Evolutionary conservation across 1,140 invertebrate genomes (phyloP).

Genomic region (Temnothorax longispinosus): DNA sequence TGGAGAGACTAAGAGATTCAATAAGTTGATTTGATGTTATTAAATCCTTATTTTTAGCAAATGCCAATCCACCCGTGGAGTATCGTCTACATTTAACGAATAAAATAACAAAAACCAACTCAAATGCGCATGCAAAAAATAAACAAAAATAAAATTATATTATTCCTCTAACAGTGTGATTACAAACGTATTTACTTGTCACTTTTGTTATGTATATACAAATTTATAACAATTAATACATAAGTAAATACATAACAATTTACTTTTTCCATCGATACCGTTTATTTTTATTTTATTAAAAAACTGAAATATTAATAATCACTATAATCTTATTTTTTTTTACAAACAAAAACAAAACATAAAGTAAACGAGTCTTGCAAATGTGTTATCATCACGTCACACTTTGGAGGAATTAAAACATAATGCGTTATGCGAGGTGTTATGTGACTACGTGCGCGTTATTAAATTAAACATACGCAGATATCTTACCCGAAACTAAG

Average conservation of each 20-base stretch:
- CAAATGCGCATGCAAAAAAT: conserved; percentile 47
- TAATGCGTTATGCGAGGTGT: neutral
- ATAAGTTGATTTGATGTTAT: conserved; percentile 82
- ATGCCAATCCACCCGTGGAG: conserved; percentile 81
- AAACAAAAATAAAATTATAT: conserved; percentile 35
- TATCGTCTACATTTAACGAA: conserved; percentile 80
- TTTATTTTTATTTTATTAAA: neutral
- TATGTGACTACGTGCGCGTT: conserved; percentile 15
- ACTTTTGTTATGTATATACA: neutral
- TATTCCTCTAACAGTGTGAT: conserved; percentile 21
- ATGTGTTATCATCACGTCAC: neutral
- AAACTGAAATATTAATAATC: neutral
- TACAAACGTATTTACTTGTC: neutral
- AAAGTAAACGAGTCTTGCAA: neutral
- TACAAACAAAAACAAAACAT: neutral
- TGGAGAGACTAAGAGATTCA: conserved; percentile 83
- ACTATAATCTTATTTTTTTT: neutral
- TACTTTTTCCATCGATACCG: neutral
- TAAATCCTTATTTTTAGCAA: conserved; percentile 83
- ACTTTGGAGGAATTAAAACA: conserved; percentile 24
- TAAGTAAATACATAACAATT: neutral
- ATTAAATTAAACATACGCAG: conserved; percentile 29
- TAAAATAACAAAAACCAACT: conserved; percentile 60
- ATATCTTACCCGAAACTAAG: conserved; percentile 92
- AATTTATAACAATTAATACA: no score